These are phyloP conservation scores for Drosophila ananassae DNA, from an alignment of 1,140 invertebrate species.

Conservation along the genomic window DNA sequence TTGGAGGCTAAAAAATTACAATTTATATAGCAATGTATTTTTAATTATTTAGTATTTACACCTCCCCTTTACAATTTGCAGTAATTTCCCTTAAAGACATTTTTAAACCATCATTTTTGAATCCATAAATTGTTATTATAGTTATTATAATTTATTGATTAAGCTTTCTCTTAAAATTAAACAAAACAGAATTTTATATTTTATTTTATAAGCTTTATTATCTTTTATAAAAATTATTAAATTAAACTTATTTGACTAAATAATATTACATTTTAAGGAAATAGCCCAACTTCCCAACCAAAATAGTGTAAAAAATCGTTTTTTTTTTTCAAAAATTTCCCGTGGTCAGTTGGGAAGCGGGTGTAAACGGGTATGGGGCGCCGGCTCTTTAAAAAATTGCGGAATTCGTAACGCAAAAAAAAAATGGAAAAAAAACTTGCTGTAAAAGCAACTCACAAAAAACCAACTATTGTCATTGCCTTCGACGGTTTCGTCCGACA, in stretches of 20 bases:
- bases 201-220: no score
- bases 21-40: neutral
- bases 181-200: no score
- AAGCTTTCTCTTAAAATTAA: no score
- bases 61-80: neutral
- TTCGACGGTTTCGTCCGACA: conserved; percentile 63
- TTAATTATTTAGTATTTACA: neutral
- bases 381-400: conserved; percentile 40
- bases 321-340: conserved; percentile 19
- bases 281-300: neutral
- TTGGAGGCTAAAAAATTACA: neutral
- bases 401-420: conserved; percentile 48
- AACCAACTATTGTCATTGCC: conserved; percentile 48
- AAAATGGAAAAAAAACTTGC: conserved; percentile 41
- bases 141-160: no score
- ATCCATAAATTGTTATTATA: no score
- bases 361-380: conserved; percentile 21
- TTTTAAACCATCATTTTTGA: no score
- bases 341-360: conserved; percentile 15
- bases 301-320: conserved; percentile 5
- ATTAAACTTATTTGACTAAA: no score
- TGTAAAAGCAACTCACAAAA: conserved; percentile 27
- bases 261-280: neutral
- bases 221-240: no score
- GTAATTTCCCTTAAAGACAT: no score